A percentile compares a stretch with the other conserved stretches of the same genome.
These are phyloP conservation scores for Ectropis grisescens DNA, from an alignment of 1,140 invertebrate species.

Conservation along the genomic window DNA sequence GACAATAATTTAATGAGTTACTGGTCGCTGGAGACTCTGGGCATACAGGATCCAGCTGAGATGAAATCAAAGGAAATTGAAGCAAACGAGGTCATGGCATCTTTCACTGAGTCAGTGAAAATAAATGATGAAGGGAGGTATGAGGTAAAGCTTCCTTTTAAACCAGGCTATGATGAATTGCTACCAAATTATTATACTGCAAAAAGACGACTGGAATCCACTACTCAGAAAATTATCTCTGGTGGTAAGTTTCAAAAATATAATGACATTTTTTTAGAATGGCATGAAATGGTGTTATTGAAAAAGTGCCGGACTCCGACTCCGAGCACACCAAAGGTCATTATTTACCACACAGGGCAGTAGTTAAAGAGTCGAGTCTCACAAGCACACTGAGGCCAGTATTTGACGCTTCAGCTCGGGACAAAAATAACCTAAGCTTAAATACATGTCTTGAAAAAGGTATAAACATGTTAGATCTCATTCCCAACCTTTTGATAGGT, in stretches of 20 bases:
- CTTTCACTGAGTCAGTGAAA: slow-evolving; percentile 9
- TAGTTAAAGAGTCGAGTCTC: slow-evolving; percentile 26
- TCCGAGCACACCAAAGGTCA: slow-evolving; percentile 5
- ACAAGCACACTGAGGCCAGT: slow-evolving; percentile 23
- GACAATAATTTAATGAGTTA: slow-evolving; percentile 1
- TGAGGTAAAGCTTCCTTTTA: slow-evolving; percentile 4
- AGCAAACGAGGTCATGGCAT: neutral
- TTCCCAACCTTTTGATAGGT: slow-evolving; percentile 35
- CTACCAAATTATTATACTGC: slow-evolving; percentile 33
- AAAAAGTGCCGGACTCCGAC: slow-evolving; percentile 6
- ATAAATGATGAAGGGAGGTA: slow-evolving; percentile 3
- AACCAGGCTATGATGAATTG: slow-evolving; percentile 6
- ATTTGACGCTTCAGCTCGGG: slow-evolving; percentile 25
- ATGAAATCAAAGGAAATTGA: slow-evolving; percentile 5
- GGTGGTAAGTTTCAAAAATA: slow-evolving; percentile 25
- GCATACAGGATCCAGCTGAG: slow-evolving; percentile 37
- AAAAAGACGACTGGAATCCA: slow-evolving; percentile 20
- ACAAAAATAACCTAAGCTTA: slow-evolving; percentile 14
- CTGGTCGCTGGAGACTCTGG: slow-evolving; percentile 42
- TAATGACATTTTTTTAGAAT: slow-evolving; percentile 27
- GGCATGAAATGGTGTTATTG: slow-evolving; percentile 23
- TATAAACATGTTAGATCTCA: slow-evolving; percentile 42
- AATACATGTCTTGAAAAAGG: slow-evolving; percentile 16
- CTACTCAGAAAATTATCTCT: slow-evolving; percentile 16
- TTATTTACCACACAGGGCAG: slow-evolving; percentile 36